Percentiles rank a stretch among this genome's conserved stretches.
Evolutionary conservation across 2,797 vertebrate species (phyloP).

Genomic region (Thunnus albacares): DNA sequence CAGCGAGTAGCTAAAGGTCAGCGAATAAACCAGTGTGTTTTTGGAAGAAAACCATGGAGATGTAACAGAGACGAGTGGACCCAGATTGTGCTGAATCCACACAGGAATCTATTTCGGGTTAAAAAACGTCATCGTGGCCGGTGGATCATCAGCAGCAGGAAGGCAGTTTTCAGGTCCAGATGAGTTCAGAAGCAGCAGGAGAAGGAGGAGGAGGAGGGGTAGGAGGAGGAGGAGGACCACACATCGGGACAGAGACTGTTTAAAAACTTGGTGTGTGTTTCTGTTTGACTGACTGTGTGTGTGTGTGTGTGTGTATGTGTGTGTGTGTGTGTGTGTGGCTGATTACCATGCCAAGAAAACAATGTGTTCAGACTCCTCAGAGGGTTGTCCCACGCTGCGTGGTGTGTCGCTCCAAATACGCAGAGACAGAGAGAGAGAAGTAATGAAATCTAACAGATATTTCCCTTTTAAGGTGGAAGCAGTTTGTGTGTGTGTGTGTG

Average conservation of each 20-base stretch:
- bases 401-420: constrained; percentile 53
- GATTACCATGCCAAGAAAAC: constrained; percentile 76
- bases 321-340: constrained; percentile 58
- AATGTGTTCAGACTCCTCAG: constrained; percentile 72
- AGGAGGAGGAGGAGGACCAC: constrained; percentile 66
- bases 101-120: constrained; percentile 42
- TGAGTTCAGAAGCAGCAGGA: constrained; percentile 65
- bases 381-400: constrained; percentile 58
- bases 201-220: constrained; percentile 11
- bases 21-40: constrained; percentile 31
- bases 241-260: constrained; percentile 72
- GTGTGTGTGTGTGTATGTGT: constrained; percentile 53
- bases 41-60: constrained; percentile 41
- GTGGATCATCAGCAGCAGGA: constrained; percentile 24
- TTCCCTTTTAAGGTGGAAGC: constrained; percentile 76
- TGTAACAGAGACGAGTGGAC: neutral
- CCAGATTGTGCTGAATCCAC: constrained; percentile 1
- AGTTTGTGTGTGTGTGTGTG: constrained; percentile 38
- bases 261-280: constrained; percentile 62
- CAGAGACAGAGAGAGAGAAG: constrained; percentile 52
- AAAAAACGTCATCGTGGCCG: constrained; percentile 42
- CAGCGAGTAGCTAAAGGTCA: constrained; percentile 32
- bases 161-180: constrained; percentile 45
- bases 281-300: constrained; percentile 46
- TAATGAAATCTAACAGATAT: constrained; percentile 66